phyloP scores from a whole-genome alignment of 2,113 vertebrate genomes.

The Zingel zingel region DNA sequence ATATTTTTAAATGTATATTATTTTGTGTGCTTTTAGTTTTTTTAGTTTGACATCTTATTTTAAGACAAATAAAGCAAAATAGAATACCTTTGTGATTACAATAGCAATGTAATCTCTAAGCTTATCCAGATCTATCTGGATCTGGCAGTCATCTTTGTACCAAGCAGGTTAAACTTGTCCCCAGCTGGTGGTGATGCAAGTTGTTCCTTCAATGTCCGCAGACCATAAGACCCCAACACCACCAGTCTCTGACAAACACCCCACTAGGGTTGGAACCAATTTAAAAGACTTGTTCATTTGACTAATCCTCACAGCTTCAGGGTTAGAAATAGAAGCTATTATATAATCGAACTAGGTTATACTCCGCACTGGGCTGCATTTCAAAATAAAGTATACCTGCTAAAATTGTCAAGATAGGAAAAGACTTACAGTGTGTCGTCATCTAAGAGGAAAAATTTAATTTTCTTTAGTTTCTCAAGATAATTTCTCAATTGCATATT shows the following conservation, averaged over 20 bases:
- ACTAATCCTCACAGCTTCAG: constrained; percentile 53
- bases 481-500: neutral
- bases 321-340: constrained; percentile 43
- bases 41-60: neutral
- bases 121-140: neutral
- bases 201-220: constrained; percentile 1
- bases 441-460: no score
- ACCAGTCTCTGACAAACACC: constrained; percentile 61
- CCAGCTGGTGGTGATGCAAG: constrained; percentile 48
- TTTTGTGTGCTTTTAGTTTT: neutral
- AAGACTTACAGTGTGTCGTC: neutral
- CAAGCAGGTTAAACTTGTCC: constrained; percentile 43
- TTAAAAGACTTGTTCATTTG: constrained; percentile 31
- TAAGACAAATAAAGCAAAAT: neutral
- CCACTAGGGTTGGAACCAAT: constrained; percentile 23
- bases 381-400: neutral
- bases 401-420: neutral
- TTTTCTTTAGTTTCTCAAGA: no score
- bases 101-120: neutral
- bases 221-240: constrained; percentile 57
- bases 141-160: neutral
- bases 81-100: neutral
- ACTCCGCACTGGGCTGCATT: neutral
- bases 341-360: constrained; percentile 35
- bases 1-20: neutral